Conservation (phyloP, 2,797 vertebrate genomes). For the Poecilia picta region DNA sequence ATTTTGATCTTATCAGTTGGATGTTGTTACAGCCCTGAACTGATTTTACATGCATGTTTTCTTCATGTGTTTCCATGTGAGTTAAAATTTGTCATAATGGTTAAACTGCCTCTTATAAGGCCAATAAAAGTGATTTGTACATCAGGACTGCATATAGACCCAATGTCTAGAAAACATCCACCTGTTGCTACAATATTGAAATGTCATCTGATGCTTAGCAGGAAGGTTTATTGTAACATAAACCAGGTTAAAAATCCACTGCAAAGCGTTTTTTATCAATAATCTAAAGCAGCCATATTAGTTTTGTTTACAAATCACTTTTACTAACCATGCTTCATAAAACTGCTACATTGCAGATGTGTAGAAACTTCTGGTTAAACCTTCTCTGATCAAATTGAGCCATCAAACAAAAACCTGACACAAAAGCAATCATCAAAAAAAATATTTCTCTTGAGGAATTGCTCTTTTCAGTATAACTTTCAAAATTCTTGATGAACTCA, state of each 20-base stretch:
- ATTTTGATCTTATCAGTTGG: neutral
- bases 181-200: neutral
- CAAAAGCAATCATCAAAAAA: neutral
- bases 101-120: neutral
- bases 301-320: neutral
- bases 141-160: neutral
- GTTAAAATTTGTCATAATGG: neutral
- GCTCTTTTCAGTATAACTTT: neutral
- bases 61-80: neutral
- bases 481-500: neutral
- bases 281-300: neutral
- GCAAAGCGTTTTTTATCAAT: neutral
- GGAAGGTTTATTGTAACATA: neutral
- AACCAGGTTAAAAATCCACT: neutral
- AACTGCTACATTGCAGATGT: neutral
- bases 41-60: neutral
- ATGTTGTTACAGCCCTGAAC: neutral
- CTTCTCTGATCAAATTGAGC: neutral
- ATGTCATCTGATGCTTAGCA: neutral
- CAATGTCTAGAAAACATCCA: neutral
- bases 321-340: neutral
- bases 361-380: neutral
- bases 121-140: neutral
- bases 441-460: neutral
- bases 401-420: neutral